A percentile compares a stretch with the other conserved stretches of the same genome.
These are phyloP conservation scores for Euglossa dilemma DNA, from an alignment of 1,140 invertebrate genomes.

Conservation along the genomic window DNA sequence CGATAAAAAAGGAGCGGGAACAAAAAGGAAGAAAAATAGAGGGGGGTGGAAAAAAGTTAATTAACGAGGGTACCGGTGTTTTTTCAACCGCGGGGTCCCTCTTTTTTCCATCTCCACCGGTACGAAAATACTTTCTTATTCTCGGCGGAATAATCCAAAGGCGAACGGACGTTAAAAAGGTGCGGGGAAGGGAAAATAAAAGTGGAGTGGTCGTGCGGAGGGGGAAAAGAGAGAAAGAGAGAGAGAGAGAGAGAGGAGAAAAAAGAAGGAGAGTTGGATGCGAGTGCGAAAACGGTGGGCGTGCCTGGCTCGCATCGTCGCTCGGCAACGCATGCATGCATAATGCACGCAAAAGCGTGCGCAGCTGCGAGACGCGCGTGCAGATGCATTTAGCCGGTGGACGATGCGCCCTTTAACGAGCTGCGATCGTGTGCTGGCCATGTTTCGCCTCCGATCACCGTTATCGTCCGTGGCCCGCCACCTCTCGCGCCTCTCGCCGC, in stretches of 20 bases:
- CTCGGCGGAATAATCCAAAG: background rate
- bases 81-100: background rate
- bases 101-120: too few relatives aligned
- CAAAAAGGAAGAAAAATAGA: too few relatives aligned
- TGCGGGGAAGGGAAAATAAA: background rate
- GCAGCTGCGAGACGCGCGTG: slow-evolving; percentile 47
- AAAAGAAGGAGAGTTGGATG: background rate
- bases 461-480: background rate
- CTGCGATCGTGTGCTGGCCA: slow-evolving; percentile 18
- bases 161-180: background rate
- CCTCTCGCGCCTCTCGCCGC: too few relatives aligned
- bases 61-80: background rate
- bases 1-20: too few relatives aligned
- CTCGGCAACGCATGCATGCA: slow-evolving; percentile 67
- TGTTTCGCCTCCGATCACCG: slow-evolving; percentile 13
- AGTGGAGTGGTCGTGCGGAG: background rate
- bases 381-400: slow-evolving; percentile 52
- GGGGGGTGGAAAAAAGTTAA: background rate
- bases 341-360: slow-evolving; percentile 68
- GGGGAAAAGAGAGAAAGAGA: background rate
- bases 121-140: too few relatives aligned
- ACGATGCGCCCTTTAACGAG: slow-evolving; percentile 55
- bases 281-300: slow-evolving; percentile 63
- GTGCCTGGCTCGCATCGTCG: slow-evolving; percentile 64
- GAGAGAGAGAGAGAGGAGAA: background rate